These are phyloP conservation scores for Koerneria pararmatus DNA, from an alignment of 2,888 invertebrate species.

Conservation along the genomic window DNA sequence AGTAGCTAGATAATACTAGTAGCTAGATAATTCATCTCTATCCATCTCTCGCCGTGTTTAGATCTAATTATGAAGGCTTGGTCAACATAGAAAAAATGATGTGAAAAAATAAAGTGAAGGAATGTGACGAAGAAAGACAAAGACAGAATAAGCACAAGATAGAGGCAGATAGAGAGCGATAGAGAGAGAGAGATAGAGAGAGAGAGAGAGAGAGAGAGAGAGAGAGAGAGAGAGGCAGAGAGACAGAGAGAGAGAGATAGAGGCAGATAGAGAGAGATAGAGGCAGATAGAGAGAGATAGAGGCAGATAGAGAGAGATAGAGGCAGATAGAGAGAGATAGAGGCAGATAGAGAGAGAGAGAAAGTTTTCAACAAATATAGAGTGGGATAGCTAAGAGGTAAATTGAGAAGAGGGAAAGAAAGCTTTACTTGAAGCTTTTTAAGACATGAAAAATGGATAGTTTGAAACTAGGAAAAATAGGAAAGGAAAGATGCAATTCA, in stretches of 20 bases:
- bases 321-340: not conserved
- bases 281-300: not conserved
- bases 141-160: slow-evolving; percentile 2
- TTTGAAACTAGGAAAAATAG: no score
- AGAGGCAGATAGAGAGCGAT: not conserved
- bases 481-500: no score
- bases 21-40: no score
- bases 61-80: slow-evolving; percentile 3
- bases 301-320: not conserved
- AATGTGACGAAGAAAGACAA: not conserved
- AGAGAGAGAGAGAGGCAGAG: not conserved
- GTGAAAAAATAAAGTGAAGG: not conserved
- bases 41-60: not conserved
- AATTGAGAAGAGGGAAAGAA: no score
- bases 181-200: not conserved
- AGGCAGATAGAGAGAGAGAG: no score
- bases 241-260: not conserved
- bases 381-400: no score
- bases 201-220: slow-evolving; percentile 5
- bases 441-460: no score
- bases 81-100: no score
- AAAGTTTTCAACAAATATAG: no score
- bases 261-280: not conserved
- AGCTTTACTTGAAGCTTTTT: no score
- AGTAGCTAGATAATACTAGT: no score